Evolutionary conservation across 2,888 invertebrate genomes (phyloP).

Genomic region (Drosophila acutilabella): DNA sequence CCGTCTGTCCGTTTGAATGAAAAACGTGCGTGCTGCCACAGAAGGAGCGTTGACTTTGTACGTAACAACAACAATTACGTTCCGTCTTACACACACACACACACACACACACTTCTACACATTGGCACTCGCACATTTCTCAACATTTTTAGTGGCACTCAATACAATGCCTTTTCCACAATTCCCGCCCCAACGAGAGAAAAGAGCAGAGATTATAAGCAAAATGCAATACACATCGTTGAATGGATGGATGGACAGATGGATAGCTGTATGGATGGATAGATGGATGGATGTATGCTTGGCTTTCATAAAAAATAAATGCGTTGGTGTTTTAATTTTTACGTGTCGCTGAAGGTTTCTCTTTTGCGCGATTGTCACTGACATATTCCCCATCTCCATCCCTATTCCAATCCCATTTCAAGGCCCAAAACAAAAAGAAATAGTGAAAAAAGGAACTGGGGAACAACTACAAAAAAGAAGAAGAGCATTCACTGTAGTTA

Average conservation of each 20-base stretch:
- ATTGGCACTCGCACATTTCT: conserved; percentile 75
- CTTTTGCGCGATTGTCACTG: conserved; percentile 39
- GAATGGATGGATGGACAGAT: conserved; percentile 49
- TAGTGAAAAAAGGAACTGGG: conserved; percentile 9
- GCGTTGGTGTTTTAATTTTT: conserved; percentile 79
- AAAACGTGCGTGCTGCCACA: conserved; percentile 84
- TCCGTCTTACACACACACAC: conserved; percentile 7
- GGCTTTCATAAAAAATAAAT: conserved; percentile 63
- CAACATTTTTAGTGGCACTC: conserved; percentile 81
- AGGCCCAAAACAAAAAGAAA: conserved; percentile 38
- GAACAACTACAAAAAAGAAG: conserved; percentile 11
- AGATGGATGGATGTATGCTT: conserved; percentile 35
- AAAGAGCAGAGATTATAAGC: conserved; percentile 70
- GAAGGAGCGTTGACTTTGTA: conserved; percentile 84
- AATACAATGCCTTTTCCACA: conserved; percentile 79
- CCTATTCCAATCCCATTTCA: conserved; percentile 50
- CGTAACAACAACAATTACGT: conserved; percentile 29
- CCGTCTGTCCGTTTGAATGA: conserved; percentile 74
- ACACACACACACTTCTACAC: conserved; percentile 30
- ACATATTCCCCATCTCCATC: conserved; percentile 42
- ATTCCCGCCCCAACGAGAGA: conserved; percentile 16
- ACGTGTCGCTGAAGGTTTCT: conserved; percentile 69
- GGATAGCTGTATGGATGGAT: conserved; percentile 42
- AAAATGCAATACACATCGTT: conserved; percentile 76
- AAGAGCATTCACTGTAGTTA: conserved; percentile 16